phyloP scores from a whole-genome alignment of 2,888 invertebrate genomes.

The Nemotelus nigrinus region DNA sequence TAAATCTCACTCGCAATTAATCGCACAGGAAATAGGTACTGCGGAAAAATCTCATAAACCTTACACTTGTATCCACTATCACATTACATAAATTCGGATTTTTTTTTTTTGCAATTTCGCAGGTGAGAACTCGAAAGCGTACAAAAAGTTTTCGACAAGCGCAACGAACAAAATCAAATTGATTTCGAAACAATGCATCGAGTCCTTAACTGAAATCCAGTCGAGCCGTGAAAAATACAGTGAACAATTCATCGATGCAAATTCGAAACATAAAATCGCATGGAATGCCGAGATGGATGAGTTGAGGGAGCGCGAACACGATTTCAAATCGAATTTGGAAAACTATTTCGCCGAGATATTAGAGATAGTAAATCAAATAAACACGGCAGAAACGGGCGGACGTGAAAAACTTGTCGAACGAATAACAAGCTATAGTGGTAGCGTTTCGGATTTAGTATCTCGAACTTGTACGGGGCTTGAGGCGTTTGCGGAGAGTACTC shows the following conservation, averaged over 20 bases:
- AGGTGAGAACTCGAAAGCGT: slow-evolving; percentile 44
- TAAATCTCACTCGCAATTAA: too few species aligned
- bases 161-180: slow-evolving; percentile 55
- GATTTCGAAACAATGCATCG: slow-evolving; percentile 9
- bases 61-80: not conserved
- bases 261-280: not conserved
- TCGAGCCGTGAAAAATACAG: slow-evolving; percentile 17
- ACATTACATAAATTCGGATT: not conserved
- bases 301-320: slow-evolving; percentile 1
- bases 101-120: slow-evolving; percentile 1
- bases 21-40: too few species aligned
- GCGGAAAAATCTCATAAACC: not conserved
- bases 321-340: slow-evolving; percentile 20
- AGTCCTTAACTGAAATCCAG: slow-evolving; percentile 10
- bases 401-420: slow-evolving; percentile 1
- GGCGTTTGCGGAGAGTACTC: slow-evolving; percentile 48
- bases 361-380: slow-evolving; percentile 19
- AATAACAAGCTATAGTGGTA: slow-evolving; percentile 35
- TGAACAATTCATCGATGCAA: not conserved
- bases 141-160: slow-evolving; percentile 55
- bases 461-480: slow-evolving; percentile 54
- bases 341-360: slow-evolving; percentile 19
- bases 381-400: not conserved
- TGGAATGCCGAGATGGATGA: slow-evolving; percentile 8
- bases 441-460: slow-evolving; percentile 55